These are phyloP conservation scores for Puffinus mauretanicus DNA, from an alignment of 2,113 vertebrate species.

Conservation along the genomic window DNA sequence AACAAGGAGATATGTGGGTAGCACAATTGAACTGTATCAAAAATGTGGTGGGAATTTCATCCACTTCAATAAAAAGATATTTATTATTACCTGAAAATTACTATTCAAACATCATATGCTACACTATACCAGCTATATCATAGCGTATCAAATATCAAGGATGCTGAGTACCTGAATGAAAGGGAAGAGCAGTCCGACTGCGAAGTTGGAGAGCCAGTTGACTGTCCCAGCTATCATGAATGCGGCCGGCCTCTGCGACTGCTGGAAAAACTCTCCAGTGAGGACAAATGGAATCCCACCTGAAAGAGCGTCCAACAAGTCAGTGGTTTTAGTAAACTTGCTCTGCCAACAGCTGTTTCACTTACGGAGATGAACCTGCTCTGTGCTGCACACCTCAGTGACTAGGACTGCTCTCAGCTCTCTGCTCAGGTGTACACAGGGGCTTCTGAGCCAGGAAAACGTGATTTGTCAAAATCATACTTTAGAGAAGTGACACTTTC, in stretches of 20 bases:
- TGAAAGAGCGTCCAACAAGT: slow-evolving; percentile 38
- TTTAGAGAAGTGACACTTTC: neutral
- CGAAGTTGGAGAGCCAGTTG: slow-evolving; percentile 92
- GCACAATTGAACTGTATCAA: neutral
- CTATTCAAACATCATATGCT: neutral
- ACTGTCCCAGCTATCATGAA: slow-evolving; percentile 88
- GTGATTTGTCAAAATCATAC: neutral
- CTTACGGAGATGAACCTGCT: neutral
- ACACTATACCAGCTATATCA: neutral
- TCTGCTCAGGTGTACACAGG: neutral
- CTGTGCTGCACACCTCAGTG: rapidly evolving
- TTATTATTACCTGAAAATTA: neutral
- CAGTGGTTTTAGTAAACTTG: neutral
- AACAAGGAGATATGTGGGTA: neutral
- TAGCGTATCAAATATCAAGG: too few species aligned
- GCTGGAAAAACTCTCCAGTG: slow-evolving; percentile 91
- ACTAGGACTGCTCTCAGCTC: neutral
- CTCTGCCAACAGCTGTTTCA: neutral
- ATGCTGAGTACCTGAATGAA: slow-evolving; percentile 84
- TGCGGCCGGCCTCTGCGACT: slow-evolving; percentile 84
- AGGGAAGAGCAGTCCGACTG: slow-evolving; percentile 89
- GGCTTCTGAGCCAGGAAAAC: neutral
- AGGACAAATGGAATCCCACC: slow-evolving; percentile 93
- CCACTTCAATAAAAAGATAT: neutral
- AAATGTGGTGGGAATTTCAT: neutral